phyloP scores from a whole-genome alignment of 2,888 invertebrate genomes.

The Hyles lineata region DNA sequence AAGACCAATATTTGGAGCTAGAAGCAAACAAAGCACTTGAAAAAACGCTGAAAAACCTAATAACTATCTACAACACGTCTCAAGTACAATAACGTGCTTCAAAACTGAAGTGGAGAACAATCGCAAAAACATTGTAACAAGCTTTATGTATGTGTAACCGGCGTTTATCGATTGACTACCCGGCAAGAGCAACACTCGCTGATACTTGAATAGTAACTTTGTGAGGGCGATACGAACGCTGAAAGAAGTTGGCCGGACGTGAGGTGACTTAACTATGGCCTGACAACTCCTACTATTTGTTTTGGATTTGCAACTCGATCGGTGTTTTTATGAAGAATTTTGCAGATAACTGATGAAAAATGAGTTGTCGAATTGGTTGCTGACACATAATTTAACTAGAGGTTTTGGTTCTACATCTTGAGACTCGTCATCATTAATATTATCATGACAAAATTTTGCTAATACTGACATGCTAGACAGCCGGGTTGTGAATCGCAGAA shows the following conservation, averaged over 20 bases:
- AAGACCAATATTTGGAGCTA: too few relatives aligned
- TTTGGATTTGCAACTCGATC: conserved; percentile 37
- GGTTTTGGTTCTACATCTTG: too few relatives aligned
- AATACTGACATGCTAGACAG: too few relatives aligned
- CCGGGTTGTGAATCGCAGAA: too few relatives aligned
- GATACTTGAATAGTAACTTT: conserved; percentile 57
- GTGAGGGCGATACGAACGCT: conserved; percentile 64
- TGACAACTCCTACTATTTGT: conserved; percentile 41
- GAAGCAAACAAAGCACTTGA: too few relatives aligned
- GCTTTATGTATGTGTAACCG: conserved; percentile 28
- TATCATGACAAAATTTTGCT: too few relatives aligned
- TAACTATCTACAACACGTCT: too few relatives aligned
- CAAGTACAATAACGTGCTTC: background rate
- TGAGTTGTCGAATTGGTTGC: too few relatives aligned
- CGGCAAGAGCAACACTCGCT: conserved; percentile 18
- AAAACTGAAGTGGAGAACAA: conserved; percentile 5
- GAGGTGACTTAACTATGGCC: conserved; percentile 59
- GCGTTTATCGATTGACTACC: conserved; percentile 33
- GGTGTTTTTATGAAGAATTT: background rate
- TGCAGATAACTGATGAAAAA: background rate
- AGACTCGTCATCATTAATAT: too few relatives aligned
- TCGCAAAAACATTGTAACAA: conserved; percentile 16
- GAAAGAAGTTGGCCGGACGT: conserved; percentile 74
- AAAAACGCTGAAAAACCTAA: too few relatives aligned
- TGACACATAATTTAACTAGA: too few relatives aligned